A percentile compares a stretch with the other conserved stretches of the same genome.
Conservation (phyloP, 2,888 invertebrate species). For the Laothoe populi region DNA sequence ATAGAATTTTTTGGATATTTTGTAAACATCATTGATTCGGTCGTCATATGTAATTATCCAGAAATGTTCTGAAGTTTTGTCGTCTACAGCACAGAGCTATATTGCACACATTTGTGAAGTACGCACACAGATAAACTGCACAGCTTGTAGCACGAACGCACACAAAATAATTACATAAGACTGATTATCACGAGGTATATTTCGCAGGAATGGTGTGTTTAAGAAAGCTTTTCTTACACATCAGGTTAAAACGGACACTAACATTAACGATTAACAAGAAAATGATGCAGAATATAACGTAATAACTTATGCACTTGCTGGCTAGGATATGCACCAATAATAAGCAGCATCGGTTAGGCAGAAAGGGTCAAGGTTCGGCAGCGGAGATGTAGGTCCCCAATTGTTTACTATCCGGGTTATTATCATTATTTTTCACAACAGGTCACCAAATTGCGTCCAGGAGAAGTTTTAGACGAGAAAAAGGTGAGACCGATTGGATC, state of each 20-base stretch:
- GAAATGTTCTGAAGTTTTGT: slow-evolving; percentile 59
- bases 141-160: slow-evolving; percentile 82
- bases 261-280: slow-evolving; percentile 72
- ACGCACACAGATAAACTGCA: slow-evolving; percentile 77
- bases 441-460: slow-evolving; percentile 97
- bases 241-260: slow-evolving; percentile 66
- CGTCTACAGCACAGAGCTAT: slow-evolving; percentile 76
- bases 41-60: slow-evolving; percentile 67
- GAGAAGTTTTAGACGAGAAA: slow-evolving; percentile 96
- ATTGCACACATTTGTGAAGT: slow-evolving; percentile 79
- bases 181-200: slow-evolving; percentile 52
- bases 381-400: slow-evolving; percentile 72
- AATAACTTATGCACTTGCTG: slow-evolving; percentile 78
- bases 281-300: slow-evolving; percentile 68
- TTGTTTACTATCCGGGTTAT: slow-evolving; percentile 62
- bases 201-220: slow-evolving; percentile 61
- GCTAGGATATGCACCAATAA: slow-evolving; percentile 67
- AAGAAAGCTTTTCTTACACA: slow-evolving; percentile 62
- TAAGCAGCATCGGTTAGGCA: slow-evolving; percentile 43
- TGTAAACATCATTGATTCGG: slow-evolving; percentile 23
- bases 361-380: slow-evolving; percentile 75
- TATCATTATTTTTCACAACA: slow-evolving; percentile 82
- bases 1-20: slow-evolving; percentile 42
- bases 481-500: slow-evolving; percentile 91
- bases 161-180: slow-evolving; percentile 66